phyloP scores from a whole-genome alignment of 2,113 vertebrate species.

The Atlantisia rogersi region DNA sequence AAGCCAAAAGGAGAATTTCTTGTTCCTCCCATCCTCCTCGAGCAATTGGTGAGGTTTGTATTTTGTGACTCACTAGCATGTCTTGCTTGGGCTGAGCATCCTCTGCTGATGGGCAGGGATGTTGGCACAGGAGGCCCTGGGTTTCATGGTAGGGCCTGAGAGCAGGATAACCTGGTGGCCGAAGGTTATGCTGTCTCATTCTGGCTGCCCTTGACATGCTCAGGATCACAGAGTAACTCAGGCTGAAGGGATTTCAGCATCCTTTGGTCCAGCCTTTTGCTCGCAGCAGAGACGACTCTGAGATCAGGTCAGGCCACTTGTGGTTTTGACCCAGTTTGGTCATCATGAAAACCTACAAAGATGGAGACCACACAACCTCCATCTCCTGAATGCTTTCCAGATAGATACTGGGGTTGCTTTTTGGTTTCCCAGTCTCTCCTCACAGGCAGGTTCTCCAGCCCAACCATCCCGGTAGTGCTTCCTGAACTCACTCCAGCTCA shows the following conservation, averaged over 20 bases:
- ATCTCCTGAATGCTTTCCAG: not conserved
- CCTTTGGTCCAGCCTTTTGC: not conserved
- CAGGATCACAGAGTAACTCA: not conserved
- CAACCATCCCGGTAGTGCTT: fast-evolving
- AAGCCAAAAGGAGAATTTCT: not conserved
- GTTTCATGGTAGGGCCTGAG: not conserved
- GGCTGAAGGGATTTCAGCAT: not conserved
- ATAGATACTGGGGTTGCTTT: not conserved
- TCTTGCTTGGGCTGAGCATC: fast-evolving
- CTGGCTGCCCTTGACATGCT: not conserved
- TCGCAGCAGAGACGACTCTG: not conserved
- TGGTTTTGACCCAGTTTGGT: not conserved
- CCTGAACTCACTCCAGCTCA: not conserved
- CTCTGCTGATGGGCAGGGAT: not conserved
- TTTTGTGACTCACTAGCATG: fast-evolving
- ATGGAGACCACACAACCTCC: not conserved
- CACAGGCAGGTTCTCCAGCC: not conserved
- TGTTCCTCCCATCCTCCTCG: fast-evolving
- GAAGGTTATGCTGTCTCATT: fast-evolving
- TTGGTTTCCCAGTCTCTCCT: not conserved
- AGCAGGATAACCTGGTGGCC: not conserved
- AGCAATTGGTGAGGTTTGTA: not conserved
- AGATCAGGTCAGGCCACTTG: not conserved
- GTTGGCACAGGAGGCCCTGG: not conserved
- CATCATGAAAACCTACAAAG: not conserved